Percentiles rank a stretch among this genome's conserved stretches.
phyloP scores from a whole-genome alignment of 2,888 invertebrate genomes.

The Myopa tessellatipennis region DNA sequence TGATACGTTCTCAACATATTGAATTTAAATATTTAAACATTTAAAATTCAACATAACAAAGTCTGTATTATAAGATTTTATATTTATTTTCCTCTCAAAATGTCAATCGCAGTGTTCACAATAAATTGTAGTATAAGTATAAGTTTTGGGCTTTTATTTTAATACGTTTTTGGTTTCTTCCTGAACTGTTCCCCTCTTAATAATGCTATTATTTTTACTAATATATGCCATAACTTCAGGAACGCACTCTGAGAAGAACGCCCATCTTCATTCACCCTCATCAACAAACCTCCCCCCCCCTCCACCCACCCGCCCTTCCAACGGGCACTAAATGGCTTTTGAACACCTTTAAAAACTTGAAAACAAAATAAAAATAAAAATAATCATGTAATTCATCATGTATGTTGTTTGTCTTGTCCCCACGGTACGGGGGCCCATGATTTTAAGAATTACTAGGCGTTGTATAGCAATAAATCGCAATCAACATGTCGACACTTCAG shows the following conservation, averaged over 20 bases:
- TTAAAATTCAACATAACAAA: no score
- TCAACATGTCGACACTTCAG: slow-evolving; percentile 42
- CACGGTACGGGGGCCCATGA: background rate
- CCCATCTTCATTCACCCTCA: background rate
- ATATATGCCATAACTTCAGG: no score
- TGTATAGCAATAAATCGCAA: slow-evolving; percentile 42
- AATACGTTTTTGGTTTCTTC: no score
- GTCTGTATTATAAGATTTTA: no score
- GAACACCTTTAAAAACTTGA: slow-evolving; percentile 2
- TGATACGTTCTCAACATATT: no score
- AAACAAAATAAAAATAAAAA: background rate
- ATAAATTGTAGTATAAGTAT: background rate
- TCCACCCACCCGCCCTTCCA: background rate
- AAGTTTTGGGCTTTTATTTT: background rate
- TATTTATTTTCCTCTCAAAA: no score
- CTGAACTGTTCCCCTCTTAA: no score
- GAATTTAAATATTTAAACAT: no score
- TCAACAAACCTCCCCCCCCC: background rate
- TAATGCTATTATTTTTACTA: background rate
- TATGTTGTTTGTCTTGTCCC: background rate
- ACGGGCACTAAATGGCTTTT: background rate
- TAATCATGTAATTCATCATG: background rate
- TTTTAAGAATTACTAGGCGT: background rate
- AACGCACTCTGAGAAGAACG: no score
- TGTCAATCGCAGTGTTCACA: no score